Conservation (phyloP, 2,113 vertebrate species). For the Pygoscelis antarcticus region DNA sequence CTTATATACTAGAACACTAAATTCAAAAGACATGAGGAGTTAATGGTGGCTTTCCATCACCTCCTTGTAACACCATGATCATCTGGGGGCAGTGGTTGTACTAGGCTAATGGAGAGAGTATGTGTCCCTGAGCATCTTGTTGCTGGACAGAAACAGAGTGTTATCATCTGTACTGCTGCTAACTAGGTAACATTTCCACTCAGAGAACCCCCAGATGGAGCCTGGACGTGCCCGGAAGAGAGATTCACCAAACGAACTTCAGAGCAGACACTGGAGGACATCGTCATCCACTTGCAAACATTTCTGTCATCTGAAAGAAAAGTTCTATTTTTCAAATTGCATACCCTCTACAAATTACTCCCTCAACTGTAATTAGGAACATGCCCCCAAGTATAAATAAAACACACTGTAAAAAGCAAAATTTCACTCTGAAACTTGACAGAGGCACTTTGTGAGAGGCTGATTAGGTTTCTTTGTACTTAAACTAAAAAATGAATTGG, state of each 20-base stretch:
- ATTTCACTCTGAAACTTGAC: constrained; percentile 13
- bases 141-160: background rate
- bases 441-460: background rate
- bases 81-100: background rate
- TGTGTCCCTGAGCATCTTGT: background rate
- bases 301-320: constrained; percentile 19
- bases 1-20: background rate
- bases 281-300: background rate
- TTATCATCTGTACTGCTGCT: background rate
- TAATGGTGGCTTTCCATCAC: background rate
- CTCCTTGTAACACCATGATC: background rate
- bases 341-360: constrained; percentile 18
- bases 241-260: background rate
- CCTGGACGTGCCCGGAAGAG: background rate
- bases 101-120: background rate
- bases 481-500: background rate
- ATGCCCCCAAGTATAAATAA: constrained; percentile 20
- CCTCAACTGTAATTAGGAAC: constrained; percentile 32
- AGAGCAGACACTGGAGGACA: background rate
- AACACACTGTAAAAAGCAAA: background rate
- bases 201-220: background rate
- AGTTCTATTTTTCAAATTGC: background rate
- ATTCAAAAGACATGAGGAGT: background rate
- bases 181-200: background rate
- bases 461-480: background rate